A percentile compares a stretch with the other conserved stretches of the same genome.
Conservation (phyloP, 2,888 invertebrate species). For the Ceramica pisi region DNA sequence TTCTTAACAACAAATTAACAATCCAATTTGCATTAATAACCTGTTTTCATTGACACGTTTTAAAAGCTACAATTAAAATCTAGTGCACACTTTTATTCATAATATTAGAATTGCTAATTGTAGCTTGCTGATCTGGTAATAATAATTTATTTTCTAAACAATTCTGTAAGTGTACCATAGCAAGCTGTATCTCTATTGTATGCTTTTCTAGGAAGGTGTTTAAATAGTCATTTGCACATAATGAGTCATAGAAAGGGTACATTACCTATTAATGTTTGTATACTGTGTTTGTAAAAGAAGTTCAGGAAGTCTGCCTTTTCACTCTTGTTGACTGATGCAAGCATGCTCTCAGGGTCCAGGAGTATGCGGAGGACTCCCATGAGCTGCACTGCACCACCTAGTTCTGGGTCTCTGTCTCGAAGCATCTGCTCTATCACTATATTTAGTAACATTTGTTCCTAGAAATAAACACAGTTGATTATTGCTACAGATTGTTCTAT, state of each 20-base stretch:
- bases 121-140: constrained; percentile 3
- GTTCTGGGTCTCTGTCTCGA: constrained; percentile 98
- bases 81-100: constrained; percentile 27
- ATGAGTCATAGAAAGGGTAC: constrained; percentile 47
- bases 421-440: constrained; percentile 99
- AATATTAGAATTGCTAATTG: constrained; percentile 56
- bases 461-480: constrained; percentile 59
- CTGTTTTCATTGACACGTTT: constrained; percentile 51
- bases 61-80: constrained; percentile 46
- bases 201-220: constrained; percentile 44
- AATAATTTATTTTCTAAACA: constrained; percentile 15
- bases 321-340: constrained; percentile 97
- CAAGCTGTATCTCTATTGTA: constrained; percentile 20
- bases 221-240: constrained; percentile 39
- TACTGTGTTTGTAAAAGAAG: constrained; percentile 99
- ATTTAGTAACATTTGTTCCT: constrained; percentile 98
- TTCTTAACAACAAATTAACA: constrained; percentile 32
- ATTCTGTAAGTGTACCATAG: constrained; percentile 8
- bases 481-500: neutral
- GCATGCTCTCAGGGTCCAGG: constrained; percentile 99
- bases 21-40: constrained; percentile 45
- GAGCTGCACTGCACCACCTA: constrained; percentile 99
- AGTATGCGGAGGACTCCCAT: constrained; percentile 98
- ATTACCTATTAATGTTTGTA: constrained; percentile 97
- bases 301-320: constrained; percentile 99